Base-by-base conservation (phyloP, 2,888 invertebrate species). In the Stenodera caucasica region DNA sequence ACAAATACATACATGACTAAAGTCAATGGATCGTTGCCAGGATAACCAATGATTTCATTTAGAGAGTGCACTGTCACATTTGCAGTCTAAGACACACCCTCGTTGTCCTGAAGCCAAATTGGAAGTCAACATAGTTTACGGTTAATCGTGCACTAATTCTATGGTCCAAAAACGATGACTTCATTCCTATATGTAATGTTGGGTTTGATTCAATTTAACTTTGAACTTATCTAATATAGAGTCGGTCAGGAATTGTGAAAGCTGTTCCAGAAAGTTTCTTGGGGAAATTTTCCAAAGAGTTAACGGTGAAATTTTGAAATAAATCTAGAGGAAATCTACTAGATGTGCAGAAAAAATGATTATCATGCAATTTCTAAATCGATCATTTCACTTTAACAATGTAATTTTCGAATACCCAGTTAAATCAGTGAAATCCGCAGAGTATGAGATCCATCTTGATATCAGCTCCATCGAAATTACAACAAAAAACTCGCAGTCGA, bases 1-100 rank as follows among this genome's bases (percentile, higher is more conserved):
- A 21, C 2, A 21, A 21, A 45, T 21, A 45, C 45, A 45, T 12
- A 45, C 45, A 21, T 9, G 12, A 21, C 3, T 40, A 15, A 15
- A 45, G 18, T 45, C 1, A 45, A 45, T 45, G 45, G 45, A 45
- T 18, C 45, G 45, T 45, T 45, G 45, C 45, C 45, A 45, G 56
- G 53, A 59, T 63, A 63, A 63, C 56, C 59, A 35, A 63, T 60
- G 58, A 53, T 57, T 65, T 67, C 65, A 65, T 65, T 57, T 63
- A 35, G 61, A 40, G 61, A 67, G 67, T 67, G 67, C 67, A 67
- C 63, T 58, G 45, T 61, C 65, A 56, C 65, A 65, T 65, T 67
- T 65, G 60, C 63, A 62, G 58, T 62, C 49, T 49, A 54, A 32
- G 58, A 23, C 62, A 60, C 63, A 60, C 66, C 66, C 64, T 26